Evolutionary conservation across 2,888 invertebrate genomes (phyloP).

Genomic region (Rhopalosiphum nymphaeae): DNA sequence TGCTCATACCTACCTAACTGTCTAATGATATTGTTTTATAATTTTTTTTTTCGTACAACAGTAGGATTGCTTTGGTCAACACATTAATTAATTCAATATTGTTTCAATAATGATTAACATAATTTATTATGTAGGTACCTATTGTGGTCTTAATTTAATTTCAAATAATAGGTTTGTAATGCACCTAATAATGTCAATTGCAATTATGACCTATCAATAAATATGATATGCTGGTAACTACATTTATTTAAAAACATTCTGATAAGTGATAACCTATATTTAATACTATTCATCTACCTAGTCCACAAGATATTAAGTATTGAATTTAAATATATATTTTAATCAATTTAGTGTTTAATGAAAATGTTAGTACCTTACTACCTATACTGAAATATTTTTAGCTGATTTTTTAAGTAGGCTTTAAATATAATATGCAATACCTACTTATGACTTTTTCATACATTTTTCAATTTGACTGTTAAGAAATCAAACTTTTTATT

Average conservation of each 20-base stretch:
- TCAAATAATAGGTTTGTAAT: neutral
- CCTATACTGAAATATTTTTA: neutral
- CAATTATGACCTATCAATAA: neutral
- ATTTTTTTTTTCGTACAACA: neutral
- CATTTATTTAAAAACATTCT: neutral
- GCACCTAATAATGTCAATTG: neutral
- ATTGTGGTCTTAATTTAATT: neutral
- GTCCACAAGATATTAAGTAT: neutral
- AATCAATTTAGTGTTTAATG: neutral
- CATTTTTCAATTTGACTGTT: conserved; percentile 1
- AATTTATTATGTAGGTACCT: neutral
- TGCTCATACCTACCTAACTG: neutral
- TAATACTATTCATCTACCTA: neutral
- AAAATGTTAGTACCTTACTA: neutral
- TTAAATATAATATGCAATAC: neutral
- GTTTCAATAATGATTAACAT: neutral
- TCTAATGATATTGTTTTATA: neutral
- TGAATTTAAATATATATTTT: neutral
- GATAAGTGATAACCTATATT: neutral
- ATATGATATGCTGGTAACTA: neutral
- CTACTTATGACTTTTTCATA: neutral
- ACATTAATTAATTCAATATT: neutral
- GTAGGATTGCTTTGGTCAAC: neutral
- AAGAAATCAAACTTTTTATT: neutral
- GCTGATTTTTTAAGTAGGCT: neutral